Base-by-base conservation (phyloP, 2,113 vertebrate genomes). In the Melanocharis versteri region DNA sequence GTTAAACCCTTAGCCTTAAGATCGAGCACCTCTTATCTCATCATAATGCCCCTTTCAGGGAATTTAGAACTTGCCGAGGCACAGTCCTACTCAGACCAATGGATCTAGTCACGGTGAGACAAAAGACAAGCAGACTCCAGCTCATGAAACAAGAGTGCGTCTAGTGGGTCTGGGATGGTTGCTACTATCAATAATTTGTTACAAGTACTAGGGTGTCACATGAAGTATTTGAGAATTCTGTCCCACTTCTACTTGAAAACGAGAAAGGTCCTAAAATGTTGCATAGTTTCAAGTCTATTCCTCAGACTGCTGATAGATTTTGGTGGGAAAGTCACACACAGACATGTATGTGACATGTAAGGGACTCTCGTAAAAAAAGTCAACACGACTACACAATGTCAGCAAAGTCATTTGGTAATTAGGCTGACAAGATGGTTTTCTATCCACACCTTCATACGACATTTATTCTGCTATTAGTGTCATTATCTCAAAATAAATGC, bases 151-250 rank as follows among this genome's bases (percentile, higher is more conserved):
- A 4, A 75, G 21, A 2, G 19, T 11, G 27, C 2, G 3, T n/a
- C 47, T 20, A 62, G 11, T 0, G 0, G 30, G 37, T 21, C 24
- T 30, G 22, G n/a, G 39, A 26, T 8, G 13, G 42, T 33, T 57
- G 26, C 66, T 40, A 26, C 40, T 33, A 68, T 6, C 33, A 56
- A n/a, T 10, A 24, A 26, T 35, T 31, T 60, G n/a, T 37, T 58
- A 47, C 35, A 90, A 82, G 20, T 31, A 58, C 31, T 72, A 42
- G 3, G 7, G 56, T 16, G 7, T 44, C 81, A 53, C 11, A 26
- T 23, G 10, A 78, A 54, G 3, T 6, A 64, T 7, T 40, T 64
- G 50, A 69, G 50, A 68, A 47, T 28, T 64, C 35, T 47, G 33
- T 47, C 45, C 15, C 51, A 71, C 12, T 47, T 47, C 39, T 54